Percentiles rank a stretch among this genome's conserved stretches.
phyloP scores from a whole-genome alignment of 2,888 invertebrate species.

The Limulus polyphemus region DNA sequence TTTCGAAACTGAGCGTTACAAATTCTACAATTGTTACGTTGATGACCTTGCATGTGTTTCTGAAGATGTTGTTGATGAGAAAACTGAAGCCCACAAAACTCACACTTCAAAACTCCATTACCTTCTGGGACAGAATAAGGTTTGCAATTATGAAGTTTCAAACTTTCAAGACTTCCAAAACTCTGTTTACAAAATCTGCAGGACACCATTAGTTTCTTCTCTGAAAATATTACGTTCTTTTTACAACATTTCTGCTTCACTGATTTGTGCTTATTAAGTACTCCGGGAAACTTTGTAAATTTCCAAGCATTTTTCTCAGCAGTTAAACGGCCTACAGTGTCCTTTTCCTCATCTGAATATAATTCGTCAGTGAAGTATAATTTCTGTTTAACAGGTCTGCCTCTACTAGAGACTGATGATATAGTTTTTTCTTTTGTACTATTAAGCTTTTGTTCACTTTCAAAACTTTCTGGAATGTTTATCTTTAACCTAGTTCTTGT shows the following conservation, averaged over 20 bases:
- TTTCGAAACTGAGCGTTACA: slow-evolving; percentile 28
- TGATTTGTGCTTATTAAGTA: too few species aligned
- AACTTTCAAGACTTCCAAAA: slow-evolving; percentile 6
- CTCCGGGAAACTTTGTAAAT: too few species aligned
- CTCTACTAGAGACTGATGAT: background rate
- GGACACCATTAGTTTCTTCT: slow-evolving; percentile 3
- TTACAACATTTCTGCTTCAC: too few species aligned
- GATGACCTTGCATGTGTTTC: slow-evolving; percentile 29
- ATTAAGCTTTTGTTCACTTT: background rate
- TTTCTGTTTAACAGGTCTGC: too few species aligned
- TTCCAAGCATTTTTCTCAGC: too few species aligned
- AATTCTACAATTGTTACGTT: slow-evolving; percentile 28
- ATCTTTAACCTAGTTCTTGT: too few species aligned
- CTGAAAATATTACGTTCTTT: too few species aligned
- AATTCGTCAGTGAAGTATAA: too few species aligned
- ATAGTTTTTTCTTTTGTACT: background rate
- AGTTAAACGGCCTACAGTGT: too few species aligned
- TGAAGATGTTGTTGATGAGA: slow-evolving; percentile 16
- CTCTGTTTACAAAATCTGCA: slow-evolving; percentile 12
- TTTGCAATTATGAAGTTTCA: slow-evolving; percentile 7
- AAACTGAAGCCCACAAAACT: slow-evolving; percentile 17
- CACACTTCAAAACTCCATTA: slow-evolving; percentile 9
- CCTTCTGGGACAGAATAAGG: background rate
- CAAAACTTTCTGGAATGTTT: background rate
- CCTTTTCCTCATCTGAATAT: too few species aligned